phyloP scores from a whole-genome alignment of 2,113 vertebrate genomes.

The Protobothrops flavoviridis region DNA sequence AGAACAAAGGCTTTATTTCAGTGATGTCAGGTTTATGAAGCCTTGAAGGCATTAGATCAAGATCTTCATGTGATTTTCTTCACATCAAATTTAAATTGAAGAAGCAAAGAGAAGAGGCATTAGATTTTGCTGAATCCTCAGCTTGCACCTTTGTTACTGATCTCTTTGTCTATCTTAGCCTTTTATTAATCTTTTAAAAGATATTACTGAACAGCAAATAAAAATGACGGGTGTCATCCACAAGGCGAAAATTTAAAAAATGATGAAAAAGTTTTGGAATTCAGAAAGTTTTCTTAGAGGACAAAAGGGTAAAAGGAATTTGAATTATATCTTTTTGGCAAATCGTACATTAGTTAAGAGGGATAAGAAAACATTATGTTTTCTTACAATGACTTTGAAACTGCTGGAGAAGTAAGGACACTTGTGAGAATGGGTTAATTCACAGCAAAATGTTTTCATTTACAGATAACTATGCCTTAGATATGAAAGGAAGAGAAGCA shows the following conservation, averaged over 20 bases:
- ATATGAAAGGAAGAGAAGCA: not conserved
- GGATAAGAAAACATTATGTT: not conserved
- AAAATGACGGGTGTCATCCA: slow-evolving; percentile 41
- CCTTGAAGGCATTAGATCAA: slow-evolving; percentile 40
- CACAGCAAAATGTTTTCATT: not conserved
- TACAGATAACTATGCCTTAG: not conserved
- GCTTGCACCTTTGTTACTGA: slow-evolving; percentile 7
- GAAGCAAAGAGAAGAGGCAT: slow-evolving; percentile 28
- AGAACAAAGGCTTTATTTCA: slow-evolving; percentile 44
- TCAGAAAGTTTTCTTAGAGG: not conserved
- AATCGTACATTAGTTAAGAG: not conserved
- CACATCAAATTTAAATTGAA: slow-evolving; percentile 54
- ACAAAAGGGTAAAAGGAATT: not conserved
- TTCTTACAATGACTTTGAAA: not conserved
- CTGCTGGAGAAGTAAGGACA: not conserved
- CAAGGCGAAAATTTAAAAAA: slow-evolving; percentile 29
- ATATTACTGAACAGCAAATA: slow-evolving; percentile 4
- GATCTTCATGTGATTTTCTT: slow-evolving; percentile 46
- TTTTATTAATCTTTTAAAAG: slow-evolving; percentile 31
- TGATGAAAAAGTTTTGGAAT: slow-evolving; percentile 26
- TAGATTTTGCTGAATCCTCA: slow-evolving; percentile 42
- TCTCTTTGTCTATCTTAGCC: slow-evolving; percentile 23
- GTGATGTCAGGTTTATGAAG: slow-evolving; percentile 42
- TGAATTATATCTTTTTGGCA: not conserved
- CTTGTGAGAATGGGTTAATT: not conserved